Conservation (phyloP, 2,888 invertebrate genomes). For the Liodrosophila aerea region DNA sequence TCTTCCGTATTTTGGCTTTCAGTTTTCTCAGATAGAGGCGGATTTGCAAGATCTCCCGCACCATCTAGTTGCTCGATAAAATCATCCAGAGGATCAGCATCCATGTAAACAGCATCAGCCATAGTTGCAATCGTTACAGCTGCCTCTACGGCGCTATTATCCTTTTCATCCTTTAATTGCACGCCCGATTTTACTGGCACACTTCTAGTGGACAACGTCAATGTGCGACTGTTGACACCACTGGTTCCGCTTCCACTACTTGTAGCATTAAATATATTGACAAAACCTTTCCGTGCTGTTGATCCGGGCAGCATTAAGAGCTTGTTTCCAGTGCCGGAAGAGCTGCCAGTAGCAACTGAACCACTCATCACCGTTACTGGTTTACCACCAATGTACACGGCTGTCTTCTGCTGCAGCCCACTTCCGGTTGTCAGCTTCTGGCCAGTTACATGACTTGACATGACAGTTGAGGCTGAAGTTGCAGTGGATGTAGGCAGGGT, state of each 20-base stretch:
- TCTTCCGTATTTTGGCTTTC: conserved; percentile 11
- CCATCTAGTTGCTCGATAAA: conserved; percentile 81
- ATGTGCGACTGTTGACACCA: conserved; percentile 59
- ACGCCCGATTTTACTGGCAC: conserved; percentile 29
- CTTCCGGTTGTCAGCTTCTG: no score
- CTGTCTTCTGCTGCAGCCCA: conserved; percentile 85
- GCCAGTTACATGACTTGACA: background rate
- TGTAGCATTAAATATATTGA: conserved; percentile 82
- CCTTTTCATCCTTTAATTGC: conserved; percentile 32
- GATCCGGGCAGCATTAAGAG: conserved; percentile 83
- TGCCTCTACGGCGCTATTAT: no score
- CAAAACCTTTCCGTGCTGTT: conserved; percentile 84
- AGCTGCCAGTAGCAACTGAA: conserved; percentile 26
- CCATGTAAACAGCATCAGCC: conserved; percentile 57
- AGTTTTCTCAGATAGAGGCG: background rate
- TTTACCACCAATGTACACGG: conserved; percentile 87
- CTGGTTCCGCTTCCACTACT: no score
- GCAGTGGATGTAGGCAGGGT: conserved; percentile 83
- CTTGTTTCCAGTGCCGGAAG: conserved; percentile 79
- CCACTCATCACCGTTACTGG: conserved; percentile 87
- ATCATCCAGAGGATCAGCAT: conserved; percentile 79
- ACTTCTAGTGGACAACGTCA: conserved; percentile 66
- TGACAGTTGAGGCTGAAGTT: conserved; percentile 43
- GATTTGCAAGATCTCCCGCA: conserved; percentile 53
- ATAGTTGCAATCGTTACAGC: conserved; percentile 53